These are phyloP conservation scores for Kuschelorhynchus macadamiae DNA, from an alignment of 2,888 invertebrate genomes.

Conservation along the genomic window DNA sequence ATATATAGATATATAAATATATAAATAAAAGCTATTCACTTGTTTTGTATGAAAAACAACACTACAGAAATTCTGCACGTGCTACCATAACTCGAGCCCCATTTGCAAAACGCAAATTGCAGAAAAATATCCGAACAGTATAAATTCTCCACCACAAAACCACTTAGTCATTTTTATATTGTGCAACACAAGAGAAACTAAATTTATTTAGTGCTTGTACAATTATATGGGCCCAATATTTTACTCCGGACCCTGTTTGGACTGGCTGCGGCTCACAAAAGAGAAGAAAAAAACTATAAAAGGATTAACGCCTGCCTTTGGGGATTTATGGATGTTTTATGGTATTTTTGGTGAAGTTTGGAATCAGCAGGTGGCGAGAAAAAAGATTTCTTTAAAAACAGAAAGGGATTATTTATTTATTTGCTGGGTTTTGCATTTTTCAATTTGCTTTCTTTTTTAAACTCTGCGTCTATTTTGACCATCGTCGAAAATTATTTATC, in stretches of 20 bases:
- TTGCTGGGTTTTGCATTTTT: too few relatives aligned
- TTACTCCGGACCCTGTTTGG: conserved; percentile 39
- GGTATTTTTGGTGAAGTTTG: conserved; percentile 27
- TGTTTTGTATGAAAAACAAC: too few relatives aligned
- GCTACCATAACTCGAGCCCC: conserved; percentile 33
- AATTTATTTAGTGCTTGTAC: conserved; percentile 45
- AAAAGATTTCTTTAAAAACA: conserved; percentile 2
- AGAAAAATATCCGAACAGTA: conserved; percentile 32
- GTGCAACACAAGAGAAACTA: conserved; percentile 33
- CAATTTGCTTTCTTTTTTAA: too few relatives aligned
- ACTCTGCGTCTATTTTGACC: too few relatives aligned
- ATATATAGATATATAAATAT: too few relatives aligned
- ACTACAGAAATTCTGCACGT: too few relatives aligned
- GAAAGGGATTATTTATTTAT: too few relatives aligned
- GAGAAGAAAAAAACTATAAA: conserved; percentile 29
- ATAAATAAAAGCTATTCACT: too few relatives aligned
- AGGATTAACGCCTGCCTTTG: conserved; percentile 41
- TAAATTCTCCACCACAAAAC: conserved; percentile 45
- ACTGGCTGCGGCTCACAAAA: conserved; percentile 25
- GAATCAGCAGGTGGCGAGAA: conserved; percentile 35
- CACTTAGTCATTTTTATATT: conserved; percentile 47
- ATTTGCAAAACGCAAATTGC: conserved; percentile 37
- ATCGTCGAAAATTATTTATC: too few relatives aligned
- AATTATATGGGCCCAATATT: conserved; percentile 39
- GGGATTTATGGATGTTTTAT: conserved; percentile 37